These are phyloP conservation scores for Cladopsammia gracilis DNA, from an alignment of 64 coral and sea anemone genomes.

Conservation along the genomic window DNA sequence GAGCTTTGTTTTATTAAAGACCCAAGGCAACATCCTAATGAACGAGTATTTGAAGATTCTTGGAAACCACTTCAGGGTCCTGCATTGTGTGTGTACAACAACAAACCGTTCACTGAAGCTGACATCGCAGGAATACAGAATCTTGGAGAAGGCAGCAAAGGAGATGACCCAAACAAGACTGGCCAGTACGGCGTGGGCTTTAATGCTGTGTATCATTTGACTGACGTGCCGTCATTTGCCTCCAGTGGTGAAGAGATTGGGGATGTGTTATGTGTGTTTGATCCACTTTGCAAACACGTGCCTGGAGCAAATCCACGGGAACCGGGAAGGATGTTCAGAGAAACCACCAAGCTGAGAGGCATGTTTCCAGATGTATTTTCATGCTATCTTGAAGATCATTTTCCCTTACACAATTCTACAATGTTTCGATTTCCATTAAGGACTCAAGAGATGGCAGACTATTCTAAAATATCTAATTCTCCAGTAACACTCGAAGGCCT, in stretches of 20 bases:
- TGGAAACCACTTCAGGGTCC: conserved; percentile 92
- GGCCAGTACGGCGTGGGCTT: conserved; percentile 95
- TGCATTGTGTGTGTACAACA: conserved; percentile 90
- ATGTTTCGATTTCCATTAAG: conserved; percentile 83
- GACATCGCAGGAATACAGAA: conserved; percentile 88
- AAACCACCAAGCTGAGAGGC: conserved; percentile 34
- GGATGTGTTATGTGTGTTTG: conserved; percentile 84
- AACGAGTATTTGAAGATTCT: conserved; percentile 77
- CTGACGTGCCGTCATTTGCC: conserved; percentile 81
- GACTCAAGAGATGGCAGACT: conserved; percentile 45
- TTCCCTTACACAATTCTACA: conserved; percentile 53
- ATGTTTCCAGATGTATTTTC: conserved; percentile 77
- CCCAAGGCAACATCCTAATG: conserved; percentile 58
- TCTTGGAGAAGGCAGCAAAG: conserved; percentile 90
- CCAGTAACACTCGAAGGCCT: conserved; percentile 6
- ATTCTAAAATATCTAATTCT: conserved; percentile 37
- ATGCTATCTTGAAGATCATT: conserved; percentile 57
- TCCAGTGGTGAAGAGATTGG: conserved; percentile 77
- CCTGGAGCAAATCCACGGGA: conserved; percentile 46
- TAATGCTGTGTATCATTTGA: conserved; percentile 97
- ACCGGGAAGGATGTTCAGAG: conserved; percentile 67
- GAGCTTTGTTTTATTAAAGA: conserved; percentile 91
- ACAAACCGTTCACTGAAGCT: conserved; percentile 83
- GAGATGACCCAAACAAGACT: conserved; percentile 93
- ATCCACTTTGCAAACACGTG: conserved; percentile 72